phyloP scores from a whole-genome alignment of 2,113 vertebrate species.

The Seriola aureovittata region DNA sequence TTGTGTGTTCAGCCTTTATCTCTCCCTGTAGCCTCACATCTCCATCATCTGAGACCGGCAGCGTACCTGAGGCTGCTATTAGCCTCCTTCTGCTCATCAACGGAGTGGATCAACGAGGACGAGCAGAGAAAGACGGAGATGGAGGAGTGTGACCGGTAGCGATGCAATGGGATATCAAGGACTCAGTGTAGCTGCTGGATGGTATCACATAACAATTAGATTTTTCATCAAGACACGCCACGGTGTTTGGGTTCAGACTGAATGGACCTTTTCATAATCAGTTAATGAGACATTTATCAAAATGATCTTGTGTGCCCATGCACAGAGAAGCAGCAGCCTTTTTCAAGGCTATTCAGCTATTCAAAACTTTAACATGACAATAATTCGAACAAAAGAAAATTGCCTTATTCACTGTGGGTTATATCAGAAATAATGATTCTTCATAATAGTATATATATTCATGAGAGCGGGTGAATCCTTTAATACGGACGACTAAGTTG shows the following conservation, averaged over 20 bases:
- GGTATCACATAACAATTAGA: neutral
- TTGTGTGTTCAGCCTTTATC: constrained; percentile 16
- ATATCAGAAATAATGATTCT: too few species aligned
- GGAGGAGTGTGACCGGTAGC: constrained; percentile 14
- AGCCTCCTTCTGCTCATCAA: constrained; percentile 69
- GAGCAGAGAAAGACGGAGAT: constrained; percentile 19
- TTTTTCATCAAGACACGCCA: constrained; percentile 4
- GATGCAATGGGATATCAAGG: constrained; percentile 19
- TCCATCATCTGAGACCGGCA: constrained; percentile 39
- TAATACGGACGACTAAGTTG: too few species aligned
- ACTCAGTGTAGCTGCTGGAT: constrained; percentile 22
- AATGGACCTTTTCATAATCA: constrained; percentile 36
- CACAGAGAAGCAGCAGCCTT: neutral
- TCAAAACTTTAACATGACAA: too few species aligned
- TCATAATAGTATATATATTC: too few species aligned
- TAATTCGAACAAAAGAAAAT: too few species aligned
- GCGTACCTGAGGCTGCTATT: constrained; percentile 62
- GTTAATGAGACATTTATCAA: constrained; percentile 63
- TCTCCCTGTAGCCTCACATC: constrained; percentile 30
- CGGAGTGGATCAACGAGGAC: constrained; percentile 44
- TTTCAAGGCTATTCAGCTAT: too few species aligned
- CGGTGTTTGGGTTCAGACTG: constrained; percentile 17
- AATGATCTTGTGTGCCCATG: constrained; percentile 34
- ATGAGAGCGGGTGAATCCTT: too few species aligned
- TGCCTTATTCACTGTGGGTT: too few species aligned